Evolutionary conservation across 2,113 vertebrate species (phyloP).

Genomic region (Peromyscus californicus): DNA sequence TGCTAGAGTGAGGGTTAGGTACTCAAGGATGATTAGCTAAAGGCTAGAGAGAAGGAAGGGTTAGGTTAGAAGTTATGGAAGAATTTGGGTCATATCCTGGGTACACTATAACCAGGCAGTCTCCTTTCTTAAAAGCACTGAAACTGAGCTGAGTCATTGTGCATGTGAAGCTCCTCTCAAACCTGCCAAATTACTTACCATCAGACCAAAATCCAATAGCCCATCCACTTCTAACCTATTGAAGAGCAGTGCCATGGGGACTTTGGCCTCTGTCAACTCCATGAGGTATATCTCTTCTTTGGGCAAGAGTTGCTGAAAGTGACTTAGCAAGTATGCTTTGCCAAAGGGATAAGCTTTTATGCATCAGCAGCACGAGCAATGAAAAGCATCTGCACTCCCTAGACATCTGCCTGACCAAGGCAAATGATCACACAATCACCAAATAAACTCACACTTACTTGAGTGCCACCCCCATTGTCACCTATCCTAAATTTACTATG

Average conservation of each 20-base stretch:
- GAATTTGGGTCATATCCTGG: not conserved
- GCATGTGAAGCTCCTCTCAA: not conserved
- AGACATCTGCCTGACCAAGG: not conserved
- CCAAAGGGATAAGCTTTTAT: not conserved
- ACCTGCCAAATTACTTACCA: conserved; percentile 45
- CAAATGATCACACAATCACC: not conserved
- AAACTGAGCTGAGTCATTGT: conserved; percentile 28
- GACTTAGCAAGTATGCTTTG: not conserved
- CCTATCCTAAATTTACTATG: conserved; percentile 15
- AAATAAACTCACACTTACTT: conserved; percentile 17
- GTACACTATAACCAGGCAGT: not conserved
- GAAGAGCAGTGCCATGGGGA: not conserved
- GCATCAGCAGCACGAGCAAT: not conserved
- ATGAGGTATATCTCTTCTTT: not conserved
- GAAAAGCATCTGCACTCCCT: not conserved
- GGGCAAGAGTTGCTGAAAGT: not conserved
- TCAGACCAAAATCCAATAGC: conserved; percentile 33
- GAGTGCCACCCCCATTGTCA: not conserved
- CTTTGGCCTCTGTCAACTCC: conserved; percentile 15
- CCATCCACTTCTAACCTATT: conserved; percentile 4
- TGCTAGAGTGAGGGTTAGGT: not conserved
- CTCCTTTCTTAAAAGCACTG: conserved; percentile 33
- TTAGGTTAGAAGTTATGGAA: not conserved
- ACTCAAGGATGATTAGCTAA: not conserved
- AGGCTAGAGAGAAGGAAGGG: not conserved